These are phyloP conservation scores for Eupsittula cactorum DNA, from an alignment of 2,113 vertebrate species.

Conservation along the genomic window DNA sequence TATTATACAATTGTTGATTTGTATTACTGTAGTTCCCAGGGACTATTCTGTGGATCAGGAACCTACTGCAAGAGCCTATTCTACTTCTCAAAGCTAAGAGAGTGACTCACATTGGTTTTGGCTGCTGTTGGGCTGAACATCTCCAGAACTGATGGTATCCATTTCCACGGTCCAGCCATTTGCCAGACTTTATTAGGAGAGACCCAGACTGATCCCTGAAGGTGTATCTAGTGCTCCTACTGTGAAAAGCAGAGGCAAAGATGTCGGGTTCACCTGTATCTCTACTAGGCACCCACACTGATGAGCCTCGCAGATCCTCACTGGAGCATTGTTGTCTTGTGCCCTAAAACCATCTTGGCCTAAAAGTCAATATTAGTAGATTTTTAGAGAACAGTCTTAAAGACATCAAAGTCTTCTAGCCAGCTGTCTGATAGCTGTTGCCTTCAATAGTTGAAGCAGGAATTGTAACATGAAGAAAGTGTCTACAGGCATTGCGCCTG, in stretches of 20 bases:
- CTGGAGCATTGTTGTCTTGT: neutral
- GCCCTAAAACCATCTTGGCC: neutral
- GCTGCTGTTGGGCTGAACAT: neutral
- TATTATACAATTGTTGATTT: neutral
- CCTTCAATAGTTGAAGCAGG: neutral
- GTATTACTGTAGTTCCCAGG: neutral
- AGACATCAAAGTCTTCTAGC: neutral
- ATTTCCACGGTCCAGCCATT: neutral
- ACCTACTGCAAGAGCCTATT: neutral
- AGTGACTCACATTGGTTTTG: neutral
- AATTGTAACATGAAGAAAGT: neutral
- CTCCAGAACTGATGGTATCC: neutral
- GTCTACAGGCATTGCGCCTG: neutral
- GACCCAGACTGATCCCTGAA: neutral
- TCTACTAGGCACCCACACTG: accelerated
- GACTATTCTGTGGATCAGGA: neutral
- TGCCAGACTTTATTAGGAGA: neutral
- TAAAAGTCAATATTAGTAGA: neutral
- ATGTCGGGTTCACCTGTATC: neutral
- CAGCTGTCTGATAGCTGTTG: neutral
- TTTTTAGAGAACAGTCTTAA: neutral
- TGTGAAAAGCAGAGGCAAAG: neutral
- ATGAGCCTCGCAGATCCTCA: neutral
- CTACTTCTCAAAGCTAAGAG: neutral
- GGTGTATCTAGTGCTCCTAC: neutral